Evolutionary conservation across 2,797 vertebrate genomes (phyloP).

Genomic region (Pseudomugil tenellus): DNA sequence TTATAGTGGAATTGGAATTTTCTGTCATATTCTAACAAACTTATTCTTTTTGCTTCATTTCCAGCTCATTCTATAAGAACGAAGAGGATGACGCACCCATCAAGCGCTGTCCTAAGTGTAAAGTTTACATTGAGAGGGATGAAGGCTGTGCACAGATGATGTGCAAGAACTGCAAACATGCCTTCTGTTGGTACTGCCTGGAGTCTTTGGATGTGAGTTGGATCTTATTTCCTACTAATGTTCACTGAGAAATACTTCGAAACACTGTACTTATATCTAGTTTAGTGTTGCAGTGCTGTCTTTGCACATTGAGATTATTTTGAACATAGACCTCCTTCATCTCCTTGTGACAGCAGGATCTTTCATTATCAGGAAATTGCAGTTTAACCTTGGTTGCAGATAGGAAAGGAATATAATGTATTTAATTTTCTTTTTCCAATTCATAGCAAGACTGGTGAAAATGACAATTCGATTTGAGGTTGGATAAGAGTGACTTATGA

Average conservation of each 20-base stretch:
- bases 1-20: constrained; percentile 13
- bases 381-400: constrained; percentile 30
- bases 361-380: constrained; percentile 33
- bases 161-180: constrained; percentile 99
- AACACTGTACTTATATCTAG: not conserved
- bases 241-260: not conserved
- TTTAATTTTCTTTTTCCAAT: constrained; percentile 2
- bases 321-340: constrained; percentile 17
- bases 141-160: constrained; percentile 99
- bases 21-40: not conserved
- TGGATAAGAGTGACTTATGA: constrained; percentile 20
- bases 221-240: not conserved
- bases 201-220: constrained; percentile 97
- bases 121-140: constrained; percentile 97
- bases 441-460: constrained; percentile 5
- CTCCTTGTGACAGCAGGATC: constrained; percentile 14
- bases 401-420: constrained; percentile 15
- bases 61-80: constrained; percentile 83
- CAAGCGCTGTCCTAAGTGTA: constrained; percentile 98
- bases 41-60: not conserved
- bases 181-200: constrained; percentile 99
- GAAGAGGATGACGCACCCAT: constrained; percentile 92
- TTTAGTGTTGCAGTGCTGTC: not conserved
- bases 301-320: constrained; percentile 1
- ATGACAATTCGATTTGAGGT: not conserved